phyloP scores from a whole-genome alignment of 2,113 vertebrate genomes.

The Trochalopteron elliotii region DNA sequence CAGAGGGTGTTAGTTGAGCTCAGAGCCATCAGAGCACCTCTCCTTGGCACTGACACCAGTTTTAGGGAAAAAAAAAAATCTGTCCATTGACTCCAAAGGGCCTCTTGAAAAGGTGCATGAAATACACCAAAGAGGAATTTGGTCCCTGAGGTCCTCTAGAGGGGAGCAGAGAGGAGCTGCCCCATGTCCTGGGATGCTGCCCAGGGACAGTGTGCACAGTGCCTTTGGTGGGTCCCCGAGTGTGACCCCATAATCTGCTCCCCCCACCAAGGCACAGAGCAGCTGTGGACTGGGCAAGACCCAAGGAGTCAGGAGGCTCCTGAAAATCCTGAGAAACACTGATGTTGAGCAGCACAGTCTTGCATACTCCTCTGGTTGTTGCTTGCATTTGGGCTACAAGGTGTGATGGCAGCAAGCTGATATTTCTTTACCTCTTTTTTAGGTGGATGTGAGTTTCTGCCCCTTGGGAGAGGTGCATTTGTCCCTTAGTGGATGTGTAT shows the following conservation, averaged over 20 bases:
- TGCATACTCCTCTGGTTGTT: neutral
- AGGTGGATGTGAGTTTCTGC: neutral
- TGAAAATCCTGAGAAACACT: neutral
- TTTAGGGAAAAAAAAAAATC: neutral
- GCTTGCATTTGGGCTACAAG: neutral
- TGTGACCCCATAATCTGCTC: fast-evolving
- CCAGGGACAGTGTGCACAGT: too few relatives aligned
- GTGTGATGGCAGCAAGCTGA: neutral
- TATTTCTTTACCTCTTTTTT: neutral
- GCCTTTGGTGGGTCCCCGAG: fast-evolving
- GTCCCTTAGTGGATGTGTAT: fast-evolving
- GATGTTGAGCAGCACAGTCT: neutral
- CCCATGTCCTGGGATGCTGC: neutral
- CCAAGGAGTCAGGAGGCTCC: neutral
- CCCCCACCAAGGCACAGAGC: neutral
- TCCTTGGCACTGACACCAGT: neutral
- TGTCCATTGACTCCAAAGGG: neutral
- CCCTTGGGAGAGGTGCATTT: neutral
- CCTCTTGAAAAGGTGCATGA: neutral
- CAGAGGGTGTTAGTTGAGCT: neutral
- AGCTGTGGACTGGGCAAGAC: neutral
- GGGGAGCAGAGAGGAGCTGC: neutral
- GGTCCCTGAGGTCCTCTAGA: fast-evolving
- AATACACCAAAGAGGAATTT: neutral
- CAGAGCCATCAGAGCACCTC: neutral